A percentile compares a stretch with the other conserved stretches of the same genome.
phyloP scores from a whole-genome alignment of 2,888 invertebrate genomes.

The Lydus trimaculatus region DNA sequence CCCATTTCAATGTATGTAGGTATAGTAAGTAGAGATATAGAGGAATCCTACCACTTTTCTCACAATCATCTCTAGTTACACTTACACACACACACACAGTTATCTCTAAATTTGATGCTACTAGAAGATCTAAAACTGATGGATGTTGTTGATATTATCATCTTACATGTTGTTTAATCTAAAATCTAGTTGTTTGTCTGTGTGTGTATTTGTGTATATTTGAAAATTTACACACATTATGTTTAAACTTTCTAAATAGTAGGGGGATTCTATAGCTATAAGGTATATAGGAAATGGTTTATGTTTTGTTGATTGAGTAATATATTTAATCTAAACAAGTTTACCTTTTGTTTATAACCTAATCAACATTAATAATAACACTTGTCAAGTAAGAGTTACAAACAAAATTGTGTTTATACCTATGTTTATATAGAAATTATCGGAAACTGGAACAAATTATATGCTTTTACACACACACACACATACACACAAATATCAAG shows the following conservation, averaged over 20 bases:
- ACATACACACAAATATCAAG: slow-evolving; percentile 8
- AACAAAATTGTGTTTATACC: not conserved
- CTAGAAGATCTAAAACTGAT: not conserved
- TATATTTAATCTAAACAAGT: slow-evolving; percentile 23
- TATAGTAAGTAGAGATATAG: no score
- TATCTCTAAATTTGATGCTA: not conserved
- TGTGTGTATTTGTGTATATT: not conserved
- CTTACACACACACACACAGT: no score
- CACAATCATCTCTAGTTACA: no score
- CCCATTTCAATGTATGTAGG: no score
- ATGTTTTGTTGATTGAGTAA: slow-evolving; percentile 20
- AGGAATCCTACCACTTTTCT: no score
- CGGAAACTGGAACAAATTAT: slow-evolving; percentile 28
- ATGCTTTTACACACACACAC: slow-evolving; percentile 14
- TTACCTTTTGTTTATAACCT: slow-evolving; percentile 31
- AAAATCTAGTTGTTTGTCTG: not conserved
- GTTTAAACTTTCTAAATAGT: slow-evolving; percentile 2
- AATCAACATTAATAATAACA: slow-evolving; percentile 28
- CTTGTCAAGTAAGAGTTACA: not conserved
- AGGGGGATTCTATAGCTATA: not conserved
- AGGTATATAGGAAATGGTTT: not conserved
- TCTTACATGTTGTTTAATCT: not conserved
- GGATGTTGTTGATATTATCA: not conserved
- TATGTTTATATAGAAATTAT: slow-evolving; percentile 19
- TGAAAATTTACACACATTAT: not conserved